phyloP scores from a whole-genome alignment of 1,140 invertebrate genomes.

The Listronotus oregonensis region DNA sequence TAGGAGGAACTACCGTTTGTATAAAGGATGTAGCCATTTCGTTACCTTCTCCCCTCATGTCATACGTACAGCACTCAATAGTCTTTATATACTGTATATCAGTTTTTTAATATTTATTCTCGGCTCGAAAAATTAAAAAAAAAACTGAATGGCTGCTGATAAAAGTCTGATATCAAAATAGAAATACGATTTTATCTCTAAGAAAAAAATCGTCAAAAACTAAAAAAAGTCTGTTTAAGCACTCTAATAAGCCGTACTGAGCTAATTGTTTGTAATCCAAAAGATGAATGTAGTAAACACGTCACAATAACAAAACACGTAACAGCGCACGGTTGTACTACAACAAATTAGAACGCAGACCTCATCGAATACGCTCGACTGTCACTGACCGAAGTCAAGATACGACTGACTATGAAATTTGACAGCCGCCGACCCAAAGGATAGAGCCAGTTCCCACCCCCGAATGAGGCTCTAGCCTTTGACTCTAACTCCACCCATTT shows the following conservation, averaged over 20 bases:
- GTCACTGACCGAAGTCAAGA: conserved; percentile 1
- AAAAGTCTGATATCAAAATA: too few relatives aligned
- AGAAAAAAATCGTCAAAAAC: too few relatives aligned
- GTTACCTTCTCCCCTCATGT: too few relatives aligned
- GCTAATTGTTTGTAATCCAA: background rate
- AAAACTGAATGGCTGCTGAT: too few relatives aligned
- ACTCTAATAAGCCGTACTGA: background rate
- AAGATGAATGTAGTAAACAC: background rate
- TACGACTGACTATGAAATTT: conserved; percentile 1
- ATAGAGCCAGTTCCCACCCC: conserved; percentile 5
- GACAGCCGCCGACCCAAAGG: background rate
- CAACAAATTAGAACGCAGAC: background rate
- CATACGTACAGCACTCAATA: too few relatives aligned
- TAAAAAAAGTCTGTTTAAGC: background rate
- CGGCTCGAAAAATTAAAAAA: too few relatives aligned
- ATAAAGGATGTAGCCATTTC: too few relatives aligned
- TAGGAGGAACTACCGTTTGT: too few relatives aligned
- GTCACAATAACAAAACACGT: conserved; percentile 3
- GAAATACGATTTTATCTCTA: too few relatives aligned
- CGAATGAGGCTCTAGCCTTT: background rate
- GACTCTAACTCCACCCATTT: conserved; percentile 15
- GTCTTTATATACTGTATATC: too few relatives aligned
- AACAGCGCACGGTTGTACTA: background rate
- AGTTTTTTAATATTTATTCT: too few relatives aligned
- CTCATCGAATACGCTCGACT: background rate